Conservation (phyloP, 2,113 vertebrate species). For the Dolichotis patagonum region DNA sequence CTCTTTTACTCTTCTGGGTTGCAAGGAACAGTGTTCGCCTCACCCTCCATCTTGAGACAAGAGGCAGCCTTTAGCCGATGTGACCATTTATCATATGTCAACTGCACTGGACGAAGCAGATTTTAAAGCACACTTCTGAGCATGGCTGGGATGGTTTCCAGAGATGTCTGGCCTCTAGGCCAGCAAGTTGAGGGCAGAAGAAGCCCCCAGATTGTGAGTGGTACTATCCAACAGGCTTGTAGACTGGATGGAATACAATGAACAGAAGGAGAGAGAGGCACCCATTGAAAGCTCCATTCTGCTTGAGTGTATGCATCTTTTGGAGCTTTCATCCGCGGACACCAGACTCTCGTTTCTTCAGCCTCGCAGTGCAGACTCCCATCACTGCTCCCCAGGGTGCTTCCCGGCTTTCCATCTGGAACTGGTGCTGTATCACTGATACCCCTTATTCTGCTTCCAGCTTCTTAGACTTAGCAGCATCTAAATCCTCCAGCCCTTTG, state of each 20-base stretch:
- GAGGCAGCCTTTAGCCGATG: neutral
- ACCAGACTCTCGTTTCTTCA: neutral
- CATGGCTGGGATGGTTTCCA: neutral
- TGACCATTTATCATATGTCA: neutral
- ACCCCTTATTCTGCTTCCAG: neutral
- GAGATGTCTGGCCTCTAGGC: neutral
- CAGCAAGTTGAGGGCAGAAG: neutral
- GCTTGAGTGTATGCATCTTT: neutral
- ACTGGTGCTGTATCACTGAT: neutral
- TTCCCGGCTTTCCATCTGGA: neutral
- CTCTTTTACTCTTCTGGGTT: neutral
- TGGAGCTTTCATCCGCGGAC: accelerated
- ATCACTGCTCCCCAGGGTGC: neutral
- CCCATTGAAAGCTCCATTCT: neutral
- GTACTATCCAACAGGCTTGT: neutral
- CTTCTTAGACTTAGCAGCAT: neutral
- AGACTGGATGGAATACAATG: neutral
- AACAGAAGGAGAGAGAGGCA: neutral
- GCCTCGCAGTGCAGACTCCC: neutral
- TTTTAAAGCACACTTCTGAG: neutral
- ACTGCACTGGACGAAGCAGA: neutral
- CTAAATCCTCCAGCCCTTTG: neutral
- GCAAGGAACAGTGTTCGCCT: neutral
- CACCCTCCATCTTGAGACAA: neutral
- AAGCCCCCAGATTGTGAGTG: neutral